Base-by-base conservation (phyloP, 2,113 vertebrate genomes). In the Sinocyclocheilus maitianheensis region DNA sequence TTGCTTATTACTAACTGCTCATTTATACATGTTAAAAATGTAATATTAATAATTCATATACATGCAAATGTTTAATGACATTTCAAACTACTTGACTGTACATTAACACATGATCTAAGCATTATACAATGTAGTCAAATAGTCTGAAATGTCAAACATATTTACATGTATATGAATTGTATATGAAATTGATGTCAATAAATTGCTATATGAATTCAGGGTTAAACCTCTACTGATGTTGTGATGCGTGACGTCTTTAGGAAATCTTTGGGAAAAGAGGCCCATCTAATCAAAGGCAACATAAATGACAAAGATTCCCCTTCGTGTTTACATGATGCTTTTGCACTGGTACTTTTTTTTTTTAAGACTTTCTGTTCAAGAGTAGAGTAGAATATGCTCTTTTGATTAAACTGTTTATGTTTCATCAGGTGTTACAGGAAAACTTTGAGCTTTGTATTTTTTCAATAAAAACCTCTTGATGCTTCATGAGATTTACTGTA, bases 241-340 rank as follows among this genome's bases (percentile, higher is more conserved):
- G 37, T 48, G 58, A 81, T 26, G 14, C 5, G 51, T 4, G 51
- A 53, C 4, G 75, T 69, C 1, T 69, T 30, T 69, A 76, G 46
- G 22, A 46, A 48, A 76, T 13, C 26, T 69, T 69, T 26, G n/a
- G 43, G 37, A 43, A 9, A 43, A 43, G 43, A 53, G 13, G 14
- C 11, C 71, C 4, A 13, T 20, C 67, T 37, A 20, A 67, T 67
- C 63, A 34, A 67, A 67, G 26, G 65, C 65, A 67, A 67, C 48
- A 51, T 51, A 51, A 51, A 51, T 12, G 11, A 51, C 48, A 51
- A 51, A 69, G 46, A 77, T 7, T 43, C 30, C 37, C n/a, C 3
- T 84, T 51, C 24, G 71, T 78, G 84, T 88, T 88, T 83, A 86
- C 84, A 74, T 84, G 12, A 63, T 30, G 55, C 20, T 51, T 40